Evolutionary conservation across 2,797 vertebrate species (phyloP), one percentile per base, ranked within the genome.

Genomic region (Sebastes taczanowskii): DNA sequence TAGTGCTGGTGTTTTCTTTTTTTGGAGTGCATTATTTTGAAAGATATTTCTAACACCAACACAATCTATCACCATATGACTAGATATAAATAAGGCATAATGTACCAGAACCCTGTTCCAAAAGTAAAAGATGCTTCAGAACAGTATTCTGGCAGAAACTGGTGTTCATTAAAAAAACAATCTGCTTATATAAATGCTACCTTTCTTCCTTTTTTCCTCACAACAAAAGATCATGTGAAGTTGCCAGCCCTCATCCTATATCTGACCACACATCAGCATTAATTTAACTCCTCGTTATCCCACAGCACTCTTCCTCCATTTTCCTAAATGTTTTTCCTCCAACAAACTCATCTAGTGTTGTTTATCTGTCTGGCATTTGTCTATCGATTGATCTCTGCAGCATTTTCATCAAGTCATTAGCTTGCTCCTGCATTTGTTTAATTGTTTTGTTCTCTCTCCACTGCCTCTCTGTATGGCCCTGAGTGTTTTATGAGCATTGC

Each of bases 401-500:
- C 42, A 27, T 71, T 75, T 76, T 52, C 68, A 66, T 76, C 56
- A 71, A 46, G 74, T 73, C 65, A 69, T 84, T 75, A 81, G 22
- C 46, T 35, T 8, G 20, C 68, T 73, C 49, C 30, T 66, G 52
- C 62, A 64, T 77, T 77, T 63, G 58, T 81, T 74, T 78, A 46
- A 76, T 76, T 60, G 74, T 76, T 78, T 62, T 4, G 11, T 38
- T 76, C 25, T 58, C 35, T 66, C 46, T 63, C n/a, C 32, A 8
- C 23, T 84, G 60, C 55, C 52, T 73, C 63, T 42, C 14, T 7
- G 18, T 35, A n/a, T 64, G 16, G 49, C 65, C 27, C 20, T 30
- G n/a, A 20, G 56, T 46, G 23, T 64, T 77, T 42, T 61, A 46
- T 60, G 35, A 29, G 53, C 11, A 61, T 38, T 63, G 68, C 60